Base-by-base conservation (phyloP, 2,888 invertebrate genomes). In the Callyntrura sp. region DNA sequence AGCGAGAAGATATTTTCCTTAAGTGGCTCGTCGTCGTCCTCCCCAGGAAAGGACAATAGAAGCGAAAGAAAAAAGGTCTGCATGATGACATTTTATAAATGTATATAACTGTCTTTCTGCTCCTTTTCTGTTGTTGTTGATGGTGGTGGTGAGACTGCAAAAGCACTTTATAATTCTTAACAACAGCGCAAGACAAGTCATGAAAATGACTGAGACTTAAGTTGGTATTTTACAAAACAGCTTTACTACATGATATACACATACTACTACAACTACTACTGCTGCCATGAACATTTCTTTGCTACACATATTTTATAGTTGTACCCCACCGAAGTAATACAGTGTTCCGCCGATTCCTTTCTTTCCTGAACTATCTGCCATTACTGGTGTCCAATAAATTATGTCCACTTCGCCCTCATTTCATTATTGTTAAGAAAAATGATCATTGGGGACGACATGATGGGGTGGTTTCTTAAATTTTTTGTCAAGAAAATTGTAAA, bases 151-250 rank as follows among this genome's bases (percentile, higher is more conserved):
- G 82, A 88, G 88, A 57, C 73, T 73, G 82, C 73, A 70, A 89
- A 89, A 89, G 89, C 73, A 85, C 85, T 89, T 89, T 85, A 85
- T 89, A 89, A 85, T 89, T 89, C 85, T 89, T 89, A 79, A 85
- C 89, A 89, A 85, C 84, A 79, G 78, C 84, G 45, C 84, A 88
- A 84, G 82, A 84, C 88, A 83, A 84, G 84, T 89, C 84, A 89
- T 89, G 89, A 89, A 85, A 84, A 89, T 79, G 57, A 25, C 20
- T 79, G 45, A 45, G 85, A 88, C 88, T 76, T 70, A 70, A 84
- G 68, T 78, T 84, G 76, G 55, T 70, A 83, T 88, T 87, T 88
- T 82, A 82, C 68, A 82, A 88, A 35, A 76, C 23, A 45, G 43
- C 35, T 35, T 20, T 28, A 43, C 23, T 48, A 60, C 57, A 28